Evolutionary conservation across 2,888 invertebrate species (phyloP), one percentile per base, ranked within the genome.

Genomic region (Saturnia japonica): DNA sequence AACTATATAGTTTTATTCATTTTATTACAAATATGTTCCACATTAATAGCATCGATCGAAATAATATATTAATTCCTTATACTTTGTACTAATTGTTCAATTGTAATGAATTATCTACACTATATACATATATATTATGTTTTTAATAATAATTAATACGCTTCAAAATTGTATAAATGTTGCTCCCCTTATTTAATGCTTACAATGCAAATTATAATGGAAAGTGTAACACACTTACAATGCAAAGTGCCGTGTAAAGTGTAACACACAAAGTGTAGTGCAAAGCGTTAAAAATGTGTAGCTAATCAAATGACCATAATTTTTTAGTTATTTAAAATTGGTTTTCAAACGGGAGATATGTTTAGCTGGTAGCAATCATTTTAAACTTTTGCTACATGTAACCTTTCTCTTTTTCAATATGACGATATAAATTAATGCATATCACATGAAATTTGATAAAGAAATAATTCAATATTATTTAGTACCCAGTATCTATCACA

Each of bases 21-120:
- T 64, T 19, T 64, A 40, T 11, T 60, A 54, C 22, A 51, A 40
- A 40, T 11, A 11, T 71, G 76, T 77, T 81, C 82, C 82, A 82
- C 80, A 78, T 80, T 77, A 78, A 79, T 75, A 76, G 60, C 69
- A 67, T 71, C 67, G 54, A 70, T 72, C 25, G 34, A 60, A n/a
- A 60, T 16, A 22, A 14, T 28, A 68, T 19, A 28, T 25, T 34
- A 51, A 68, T 19, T 28, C 34, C 19, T 42, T 25, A 43, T 25
- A 67, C 25, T 43, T 67, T 67, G 67, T 67, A 67, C 67, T 47
- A 67, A 67, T 67, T 25, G n/a, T 12, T 67, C 67, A 45, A n/a
- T 42, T 66, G 28, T 60, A 28, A 60, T 28, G 57, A 66, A 51
- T 54, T 68, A 68, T 68, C 12, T 68, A 68, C 34, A 51, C 19